phyloP scores from a whole-genome alignment of 2,888 invertebrate genomes.

The Hecatera dysodea region DNA sequence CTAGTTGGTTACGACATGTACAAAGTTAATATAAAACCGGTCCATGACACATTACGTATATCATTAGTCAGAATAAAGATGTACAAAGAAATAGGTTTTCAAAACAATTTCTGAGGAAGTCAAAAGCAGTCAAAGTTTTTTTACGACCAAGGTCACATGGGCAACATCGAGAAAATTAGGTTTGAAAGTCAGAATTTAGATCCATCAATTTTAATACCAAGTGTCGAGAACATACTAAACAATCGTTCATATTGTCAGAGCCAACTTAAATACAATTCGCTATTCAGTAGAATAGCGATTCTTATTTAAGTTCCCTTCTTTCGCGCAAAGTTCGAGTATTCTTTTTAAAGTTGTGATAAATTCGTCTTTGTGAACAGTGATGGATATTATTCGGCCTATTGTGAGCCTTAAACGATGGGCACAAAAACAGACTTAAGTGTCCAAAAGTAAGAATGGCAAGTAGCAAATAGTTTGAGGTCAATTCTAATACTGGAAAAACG shows the following conservation, averaged over 20 bases:
- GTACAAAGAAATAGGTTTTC: no score
- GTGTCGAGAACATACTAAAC: constrained; percentile 45
- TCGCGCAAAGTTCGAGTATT: constrained; percentile 28
- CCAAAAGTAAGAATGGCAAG: neutral
- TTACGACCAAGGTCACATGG: neutral
- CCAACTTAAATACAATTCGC: no score
- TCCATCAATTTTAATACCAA: constrained; percentile 58
- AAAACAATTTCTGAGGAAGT: neutral
- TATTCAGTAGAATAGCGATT: constrained; percentile 49
- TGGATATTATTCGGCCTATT: constrained; percentile 3
- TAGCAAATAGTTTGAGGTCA: neutral
- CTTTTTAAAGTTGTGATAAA: constrained; percentile 33
- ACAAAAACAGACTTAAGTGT: neutral
- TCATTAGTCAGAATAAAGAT: no score
- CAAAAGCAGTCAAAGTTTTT: neutral
- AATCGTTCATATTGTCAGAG: constrained; percentile 44
- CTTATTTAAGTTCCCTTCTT: constrained; percentile 33
- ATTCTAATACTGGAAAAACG: neutral
- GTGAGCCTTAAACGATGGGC: neutral
- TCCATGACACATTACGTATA: no score
- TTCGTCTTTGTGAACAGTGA: constrained; percentile 11
- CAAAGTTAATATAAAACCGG: no score
- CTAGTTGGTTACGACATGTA: no score
- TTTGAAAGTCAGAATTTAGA: neutral
- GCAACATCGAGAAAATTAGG: neutral